phyloP scores from a whole-genome alignment of 2,888 invertebrate genomes.

The Ligdia adustata region DNA sequence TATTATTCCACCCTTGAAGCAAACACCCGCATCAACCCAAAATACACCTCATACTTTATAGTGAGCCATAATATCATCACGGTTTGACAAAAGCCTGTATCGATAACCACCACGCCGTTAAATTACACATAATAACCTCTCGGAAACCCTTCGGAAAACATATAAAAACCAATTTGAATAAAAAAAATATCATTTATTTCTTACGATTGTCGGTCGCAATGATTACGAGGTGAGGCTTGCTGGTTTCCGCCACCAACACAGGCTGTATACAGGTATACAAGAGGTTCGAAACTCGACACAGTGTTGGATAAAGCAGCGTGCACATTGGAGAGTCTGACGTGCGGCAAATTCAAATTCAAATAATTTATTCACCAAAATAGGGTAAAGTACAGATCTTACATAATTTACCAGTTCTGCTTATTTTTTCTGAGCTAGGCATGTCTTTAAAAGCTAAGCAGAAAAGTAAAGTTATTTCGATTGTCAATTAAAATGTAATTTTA shows the following conservation, averaged over 20 bases:
- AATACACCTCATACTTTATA: constrained; percentile 12
- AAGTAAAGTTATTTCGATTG: too few relatives aligned
- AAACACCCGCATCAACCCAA: constrained; percentile 20
- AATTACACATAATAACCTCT: constrained; percentile 62
- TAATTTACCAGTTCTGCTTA: too few relatives aligned
- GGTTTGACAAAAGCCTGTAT: constrained; percentile 55
- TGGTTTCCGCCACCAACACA: constrained; percentile 62
- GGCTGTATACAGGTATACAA: background rate
- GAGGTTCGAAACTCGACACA: constrained; percentile 6
- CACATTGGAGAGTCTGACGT: background rate
- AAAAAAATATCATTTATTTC: constrained; percentile 74
- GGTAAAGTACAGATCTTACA: too few relatives aligned
- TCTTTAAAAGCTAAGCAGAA: background rate
- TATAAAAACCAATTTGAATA: constrained; percentile 70
- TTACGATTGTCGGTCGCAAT: constrained; percentile 67
- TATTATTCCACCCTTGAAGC: constrained; percentile 10
- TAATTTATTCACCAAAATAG: too few relatives aligned
- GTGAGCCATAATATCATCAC: constrained; percentile 46
- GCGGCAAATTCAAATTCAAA: too few relatives aligned
- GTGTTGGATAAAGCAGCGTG: background rate
- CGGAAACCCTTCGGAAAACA: constrained; percentile 62
- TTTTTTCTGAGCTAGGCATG: background rate
- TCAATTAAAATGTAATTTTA: too few relatives aligned
- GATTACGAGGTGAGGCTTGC: constrained; percentile 55
- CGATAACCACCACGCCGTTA: constrained; percentile 48